These are phyloP conservation scores for Cerastis leucographa DNA, from an alignment of 2,888 invertebrate species.

Conservation along the genomic window DNA sequence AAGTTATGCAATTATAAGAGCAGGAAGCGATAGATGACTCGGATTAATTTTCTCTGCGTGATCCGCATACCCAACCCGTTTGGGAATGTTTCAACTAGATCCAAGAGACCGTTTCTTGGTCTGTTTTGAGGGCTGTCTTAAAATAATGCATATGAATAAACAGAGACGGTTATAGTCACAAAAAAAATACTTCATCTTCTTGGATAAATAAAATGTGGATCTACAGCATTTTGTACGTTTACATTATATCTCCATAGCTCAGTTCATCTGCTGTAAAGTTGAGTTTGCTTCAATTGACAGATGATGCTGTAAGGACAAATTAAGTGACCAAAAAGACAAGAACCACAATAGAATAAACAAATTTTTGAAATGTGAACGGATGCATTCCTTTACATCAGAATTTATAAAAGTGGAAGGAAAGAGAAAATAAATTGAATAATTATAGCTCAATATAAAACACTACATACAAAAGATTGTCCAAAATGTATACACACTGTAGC, in stretches of 20 bases:
- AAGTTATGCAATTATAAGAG: constrained; percentile 34
- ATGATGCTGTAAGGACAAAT: not conserved
- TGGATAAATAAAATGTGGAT: not conserved
- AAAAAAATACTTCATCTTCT: not conserved
- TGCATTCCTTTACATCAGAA: not conserved
- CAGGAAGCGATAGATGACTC: not conserved
- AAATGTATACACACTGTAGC: constrained; percentile 77
- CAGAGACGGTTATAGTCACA: not conserved
- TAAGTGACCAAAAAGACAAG: not conserved
- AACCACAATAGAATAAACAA: not conserved
- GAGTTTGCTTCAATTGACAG: not conserved
- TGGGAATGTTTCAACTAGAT: not conserved
- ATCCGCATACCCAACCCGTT: not conserved
- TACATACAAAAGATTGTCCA: constrained; percentile 32
- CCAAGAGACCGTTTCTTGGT: not conserved
- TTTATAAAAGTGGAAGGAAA: not conserved
- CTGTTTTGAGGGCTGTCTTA: not conserved
- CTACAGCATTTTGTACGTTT: not conserved
- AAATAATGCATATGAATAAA: not conserved
- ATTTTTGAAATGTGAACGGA: not conserved
- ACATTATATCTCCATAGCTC: not conserved
- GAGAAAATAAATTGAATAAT: not conserved
- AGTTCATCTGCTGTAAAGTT: not conserved
- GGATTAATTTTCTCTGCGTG: not conserved
- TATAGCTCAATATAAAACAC: not conserved